phyloP scores from a whole-genome alignment of 2,797 vertebrate genomes.

The Otolemur crassicaudatus region DNA sequence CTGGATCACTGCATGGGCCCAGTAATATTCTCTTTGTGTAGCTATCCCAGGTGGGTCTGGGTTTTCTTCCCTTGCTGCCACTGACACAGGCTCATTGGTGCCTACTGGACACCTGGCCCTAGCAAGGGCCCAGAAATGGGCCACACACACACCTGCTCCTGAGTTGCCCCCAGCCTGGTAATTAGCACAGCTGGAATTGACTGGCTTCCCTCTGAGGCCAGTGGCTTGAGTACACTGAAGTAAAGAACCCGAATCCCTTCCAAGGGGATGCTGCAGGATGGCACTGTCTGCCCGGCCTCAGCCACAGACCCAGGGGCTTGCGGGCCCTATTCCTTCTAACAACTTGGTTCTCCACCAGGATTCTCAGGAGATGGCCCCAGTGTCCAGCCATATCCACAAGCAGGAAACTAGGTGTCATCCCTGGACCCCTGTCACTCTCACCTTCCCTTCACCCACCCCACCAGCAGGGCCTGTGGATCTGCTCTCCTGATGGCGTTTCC shows the following conservation, averaged over 20 bases:
- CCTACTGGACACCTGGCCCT: no score
- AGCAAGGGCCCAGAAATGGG: not conserved
- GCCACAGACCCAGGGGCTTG: not conserved
- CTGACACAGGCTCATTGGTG: not conserved
- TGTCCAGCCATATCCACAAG: not conserved
- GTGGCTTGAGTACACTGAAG: accelerated
- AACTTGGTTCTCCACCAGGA: not conserved
- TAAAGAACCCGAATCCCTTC: not conserved
- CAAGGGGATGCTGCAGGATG: not conserved
- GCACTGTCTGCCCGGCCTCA: not conserved
- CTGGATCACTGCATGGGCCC: not conserved
- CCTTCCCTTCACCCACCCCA: not conserved
- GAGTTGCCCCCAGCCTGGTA: not conserved
- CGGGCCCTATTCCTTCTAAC: not conserved
- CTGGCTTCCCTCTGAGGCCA: not conserved
- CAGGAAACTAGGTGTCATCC: not conserved
- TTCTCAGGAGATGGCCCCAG: not conserved
- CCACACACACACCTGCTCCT: not conserved
- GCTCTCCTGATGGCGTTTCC: not conserved
- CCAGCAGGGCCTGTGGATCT: not conserved
- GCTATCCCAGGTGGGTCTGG: not conserved
- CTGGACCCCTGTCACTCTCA: not conserved
- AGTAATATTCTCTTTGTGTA: not conserved
- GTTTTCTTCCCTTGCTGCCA: not conserved
- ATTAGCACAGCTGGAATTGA: not conserved